Conservation (phyloP, 2,888 invertebrate genomes). For the Xestia sexstrigata region DNA sequence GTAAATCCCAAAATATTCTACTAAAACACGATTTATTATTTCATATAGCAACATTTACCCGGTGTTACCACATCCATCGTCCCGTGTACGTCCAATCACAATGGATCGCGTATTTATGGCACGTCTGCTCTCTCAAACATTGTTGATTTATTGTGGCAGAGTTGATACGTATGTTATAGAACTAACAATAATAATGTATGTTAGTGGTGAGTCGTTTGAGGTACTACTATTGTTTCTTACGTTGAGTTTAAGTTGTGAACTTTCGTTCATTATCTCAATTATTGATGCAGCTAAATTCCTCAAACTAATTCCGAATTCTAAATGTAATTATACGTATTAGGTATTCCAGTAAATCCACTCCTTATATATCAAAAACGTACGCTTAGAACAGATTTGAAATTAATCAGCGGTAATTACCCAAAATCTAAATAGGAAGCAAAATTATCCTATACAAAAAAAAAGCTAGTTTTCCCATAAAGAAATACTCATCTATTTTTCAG, state of each 20-base stretch:
- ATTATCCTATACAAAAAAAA: background rate
- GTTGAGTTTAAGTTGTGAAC: background rate
- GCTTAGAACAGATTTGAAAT: background rate
- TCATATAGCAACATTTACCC: slow-evolving; percentile 24
- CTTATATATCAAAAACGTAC: background rate
- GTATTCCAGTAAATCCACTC: too few relatives aligned
- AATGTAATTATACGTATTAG: too few relatives aligned
- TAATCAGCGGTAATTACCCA: background rate
- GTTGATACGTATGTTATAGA: slow-evolving; percentile 58
- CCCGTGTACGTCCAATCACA: slow-evolving; percentile 55
- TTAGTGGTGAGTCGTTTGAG: slow-evolving; percentile 13
- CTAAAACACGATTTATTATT: slow-evolving; percentile 44
- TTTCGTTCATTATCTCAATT: background rate
- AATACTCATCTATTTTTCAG: background rate
- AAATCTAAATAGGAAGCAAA: background rate
- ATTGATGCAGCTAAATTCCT: too few relatives aligned
- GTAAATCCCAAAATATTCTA: slow-evolving; percentile 17
- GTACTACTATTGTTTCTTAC: slow-evolving; percentile 3
- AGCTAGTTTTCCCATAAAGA: background rate
- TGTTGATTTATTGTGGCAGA: slow-evolving; percentile 61
- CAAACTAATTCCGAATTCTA: too few relatives aligned
- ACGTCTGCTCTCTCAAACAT: slow-evolving; percentile 66
- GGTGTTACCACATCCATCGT: slow-evolving; percentile 51
- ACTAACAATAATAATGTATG: slow-evolving; percentile 28
- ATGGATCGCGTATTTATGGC: slow-evolving; percentile 63